Evolutionary conservation across 2,888 invertebrate species (phyloP), one percentile per base, ranked within the genome.

Genomic region (Drosophila seclusa): DNA sequence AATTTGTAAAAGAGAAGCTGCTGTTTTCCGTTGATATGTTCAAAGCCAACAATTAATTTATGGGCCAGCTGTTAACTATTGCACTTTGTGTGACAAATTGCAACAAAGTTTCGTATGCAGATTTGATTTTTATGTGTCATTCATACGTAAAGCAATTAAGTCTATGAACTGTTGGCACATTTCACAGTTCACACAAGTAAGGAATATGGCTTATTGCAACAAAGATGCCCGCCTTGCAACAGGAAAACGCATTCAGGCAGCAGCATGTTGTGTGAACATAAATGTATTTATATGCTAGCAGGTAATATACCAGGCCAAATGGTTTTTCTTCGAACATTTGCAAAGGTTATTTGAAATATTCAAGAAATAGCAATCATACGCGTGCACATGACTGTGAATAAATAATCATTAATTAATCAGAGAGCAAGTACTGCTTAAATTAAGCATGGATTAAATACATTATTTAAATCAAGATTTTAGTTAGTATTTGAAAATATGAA

Each of bases 1-100:
- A 87, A 86, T 86, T 86, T 86, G 87, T 77, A 86, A 86, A 86
- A 85, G 83, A 83, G 81, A 72, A 71, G 77, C 77, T 59, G 70
- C 55, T 77, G 69, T 79, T 74, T 74, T 83, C 71, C 71, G 83
- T 79, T 75, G 79, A 79, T 81, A 70, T 75, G 81, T 70, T 74
- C 71, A 74, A 36, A 63, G 78, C 50, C 68, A 60, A 31, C 86
- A 53, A 70, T 76, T 87, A 87, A 85, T 85, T 85, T 85, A 85
- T 85, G 76, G 66, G 60, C 70, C 85, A 86, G 73, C 85, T 86
- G 85, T 83, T 86, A 85, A 87, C 78, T 85, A 85, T 71, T 80
- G 68, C 79, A 85, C 78, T 73, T 85, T 73, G 69, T 82, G 73
- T 82, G 87, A 82, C 82, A 85, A 84, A 85, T 84, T 58, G 74